These are phyloP conservation scores for Cyclopterus lumpus DNA, from an alignment of 2,797 vertebrate species.

Conservation along the genomic window DNA sequence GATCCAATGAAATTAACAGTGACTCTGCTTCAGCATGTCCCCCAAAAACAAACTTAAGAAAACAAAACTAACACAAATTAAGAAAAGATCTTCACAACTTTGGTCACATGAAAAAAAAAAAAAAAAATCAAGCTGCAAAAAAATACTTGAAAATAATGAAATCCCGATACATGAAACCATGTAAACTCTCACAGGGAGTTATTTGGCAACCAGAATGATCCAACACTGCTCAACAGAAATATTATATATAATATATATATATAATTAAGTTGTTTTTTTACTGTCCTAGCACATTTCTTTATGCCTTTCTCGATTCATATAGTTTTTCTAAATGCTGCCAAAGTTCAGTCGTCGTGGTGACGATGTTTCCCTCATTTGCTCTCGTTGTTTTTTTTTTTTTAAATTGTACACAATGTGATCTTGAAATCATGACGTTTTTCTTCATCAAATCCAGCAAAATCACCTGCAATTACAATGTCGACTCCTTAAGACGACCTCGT, in stretches of 20 bases:
- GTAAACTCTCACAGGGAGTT: background rate
- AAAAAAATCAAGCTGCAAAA: no score
- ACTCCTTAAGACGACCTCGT: background rate
- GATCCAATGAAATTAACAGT: background rate
- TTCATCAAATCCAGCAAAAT: background rate
- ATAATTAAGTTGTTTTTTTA: no score
- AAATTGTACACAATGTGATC: background rate
- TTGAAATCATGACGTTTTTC: background rate
- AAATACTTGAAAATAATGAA: no score
- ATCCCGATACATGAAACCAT: no score
- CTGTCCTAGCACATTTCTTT: no score
- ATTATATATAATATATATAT: no score
- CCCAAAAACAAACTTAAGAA: background rate
- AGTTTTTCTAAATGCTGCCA: background rate
- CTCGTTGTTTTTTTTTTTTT: no score
- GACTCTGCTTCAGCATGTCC: background rate
- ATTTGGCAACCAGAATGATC: background rate
- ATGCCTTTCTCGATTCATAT: no score
- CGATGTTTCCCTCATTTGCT: background rate
- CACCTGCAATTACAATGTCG: background rate
- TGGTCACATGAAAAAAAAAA: background rate
- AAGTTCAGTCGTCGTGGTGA: background rate
- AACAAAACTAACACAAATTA: background rate
- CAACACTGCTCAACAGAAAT: no score
- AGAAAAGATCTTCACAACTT: background rate